Percentiles rank a stretch among this genome's conserved stretches.
Conservation (phyloP, 2,113 vertebrate species). For the Rissa tridactyla region DNA sequence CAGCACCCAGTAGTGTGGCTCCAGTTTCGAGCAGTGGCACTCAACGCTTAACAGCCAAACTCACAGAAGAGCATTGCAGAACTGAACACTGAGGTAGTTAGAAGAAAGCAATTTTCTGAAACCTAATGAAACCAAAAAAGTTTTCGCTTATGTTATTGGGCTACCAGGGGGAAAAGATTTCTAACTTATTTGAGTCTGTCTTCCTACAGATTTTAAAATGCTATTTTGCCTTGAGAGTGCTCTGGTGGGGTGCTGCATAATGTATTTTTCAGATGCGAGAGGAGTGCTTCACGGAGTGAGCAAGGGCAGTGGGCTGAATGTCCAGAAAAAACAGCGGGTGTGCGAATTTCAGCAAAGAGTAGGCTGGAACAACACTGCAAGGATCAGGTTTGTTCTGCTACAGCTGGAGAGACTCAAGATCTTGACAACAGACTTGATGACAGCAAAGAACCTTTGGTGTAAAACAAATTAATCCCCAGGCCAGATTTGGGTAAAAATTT, state of each 20-base stretch:
- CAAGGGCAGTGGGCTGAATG: background rate
- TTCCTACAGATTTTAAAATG: background rate
- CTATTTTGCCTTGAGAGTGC: background rate
- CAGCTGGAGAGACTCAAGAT: background rate
- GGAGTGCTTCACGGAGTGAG: background rate
- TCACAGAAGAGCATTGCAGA: background rate
- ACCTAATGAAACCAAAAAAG: constrained; percentile 20
- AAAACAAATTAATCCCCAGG: background rate
- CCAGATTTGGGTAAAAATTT: background rate
- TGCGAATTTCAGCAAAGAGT: background rate
- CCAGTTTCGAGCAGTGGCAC: background rate
- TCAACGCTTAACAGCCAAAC: background rate
- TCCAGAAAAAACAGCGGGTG: background rate
- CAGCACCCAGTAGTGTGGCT: constrained; percentile 59
- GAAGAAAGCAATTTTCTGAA: constrained; percentile 22
- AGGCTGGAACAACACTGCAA: background rate
- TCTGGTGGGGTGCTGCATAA: background rate
- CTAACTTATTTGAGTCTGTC: background rate
- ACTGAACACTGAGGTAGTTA: background rate
- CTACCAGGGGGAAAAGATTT: background rate
- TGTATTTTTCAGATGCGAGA: background rate
- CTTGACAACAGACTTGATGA: too few species aligned
- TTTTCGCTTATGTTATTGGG: background rate
- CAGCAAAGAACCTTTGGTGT: background rate
- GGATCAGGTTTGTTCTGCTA: background rate